A percentile compares a stretch with the other conserved stretches of the same genome.
Conservation (phyloP, 2,113 vertebrate genomes). For the Camelus bactrianus region DNA sequence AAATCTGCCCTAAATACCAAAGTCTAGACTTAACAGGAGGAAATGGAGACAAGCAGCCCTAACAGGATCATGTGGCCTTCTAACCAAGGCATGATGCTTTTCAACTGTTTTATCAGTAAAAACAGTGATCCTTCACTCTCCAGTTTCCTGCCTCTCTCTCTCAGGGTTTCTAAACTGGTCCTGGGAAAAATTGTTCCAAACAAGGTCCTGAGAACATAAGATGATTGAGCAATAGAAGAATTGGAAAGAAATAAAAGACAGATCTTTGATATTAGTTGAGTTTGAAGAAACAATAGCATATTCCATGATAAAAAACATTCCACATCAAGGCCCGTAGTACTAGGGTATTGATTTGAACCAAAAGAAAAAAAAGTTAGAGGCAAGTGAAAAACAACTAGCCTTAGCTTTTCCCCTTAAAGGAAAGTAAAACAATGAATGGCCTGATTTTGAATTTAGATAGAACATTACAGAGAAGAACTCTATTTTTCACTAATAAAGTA, state of each 20-base stretch:
- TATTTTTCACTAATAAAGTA: constrained; percentile 33
- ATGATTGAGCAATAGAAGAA: neutral
- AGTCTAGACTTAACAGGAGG: neutral
- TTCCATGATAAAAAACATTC: neutral
- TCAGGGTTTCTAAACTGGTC: constrained; percentile 1
- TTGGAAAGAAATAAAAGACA: neutral
- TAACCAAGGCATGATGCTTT: neutral
- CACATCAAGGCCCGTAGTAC: neutral
- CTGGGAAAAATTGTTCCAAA: constrained; percentile 5
- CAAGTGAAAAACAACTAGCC: neutral
- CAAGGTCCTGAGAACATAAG: neutral
- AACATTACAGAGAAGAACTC: constrained; percentile 4
- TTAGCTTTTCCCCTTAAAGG: neutral
- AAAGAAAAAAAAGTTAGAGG: neutral
- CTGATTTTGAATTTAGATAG: constrained; percentile 31
- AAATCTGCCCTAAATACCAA: neutral
- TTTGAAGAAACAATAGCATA: neutral
- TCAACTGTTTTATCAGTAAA: neutral
- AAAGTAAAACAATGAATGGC: neutral
- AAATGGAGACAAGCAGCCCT: neutral
- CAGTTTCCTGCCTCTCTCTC: neutral
- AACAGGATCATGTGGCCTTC: neutral
- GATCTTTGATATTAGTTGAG: neutral
- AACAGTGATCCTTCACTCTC: neutral
- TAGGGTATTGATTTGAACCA: neutral